These are phyloP conservation scores for Tuta absoluta DNA, from an alignment of 2,888 invertebrate genomes.

Conservation along the genomic window DNA sequence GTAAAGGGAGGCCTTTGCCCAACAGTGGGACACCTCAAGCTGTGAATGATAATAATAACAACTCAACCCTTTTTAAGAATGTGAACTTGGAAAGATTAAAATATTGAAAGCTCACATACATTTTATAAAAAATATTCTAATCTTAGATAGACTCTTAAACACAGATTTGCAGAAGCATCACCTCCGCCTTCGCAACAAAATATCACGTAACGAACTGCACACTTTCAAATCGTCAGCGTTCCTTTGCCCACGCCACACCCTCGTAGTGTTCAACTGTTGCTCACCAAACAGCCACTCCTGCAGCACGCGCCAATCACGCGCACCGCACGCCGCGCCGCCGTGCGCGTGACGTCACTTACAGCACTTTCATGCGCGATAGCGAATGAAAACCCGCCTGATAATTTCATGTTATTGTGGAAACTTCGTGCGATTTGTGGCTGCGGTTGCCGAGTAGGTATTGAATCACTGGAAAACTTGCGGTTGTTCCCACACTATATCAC, in stretches of 20 bases:
- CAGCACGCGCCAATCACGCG: slow-evolving; percentile 34
- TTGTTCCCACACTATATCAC: no score
- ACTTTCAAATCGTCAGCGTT: background rate
- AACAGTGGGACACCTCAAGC: no score
- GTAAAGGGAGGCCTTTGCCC: no score
- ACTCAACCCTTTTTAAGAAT: no score
- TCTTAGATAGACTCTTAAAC: no score
- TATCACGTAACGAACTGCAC: background rate
- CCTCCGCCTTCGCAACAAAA: background rate
- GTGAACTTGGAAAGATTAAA: no score
- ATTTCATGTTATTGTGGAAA: background rate
- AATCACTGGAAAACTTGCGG: no score
- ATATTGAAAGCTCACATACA: no score
- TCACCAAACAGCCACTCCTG: slow-evolving; percentile 24
- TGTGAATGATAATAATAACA: no score
- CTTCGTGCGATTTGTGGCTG: background rate
- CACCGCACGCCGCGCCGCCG: slow-evolving; percentile 37
- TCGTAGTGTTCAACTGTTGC: background rate
- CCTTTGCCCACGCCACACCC: slow-evolving; percentile 5
- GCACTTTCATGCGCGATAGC: slow-evolving; percentile 35
- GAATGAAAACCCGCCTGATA: slow-evolving; percentile 3
- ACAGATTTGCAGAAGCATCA: no score
- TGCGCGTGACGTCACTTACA: slow-evolving; percentile 43
- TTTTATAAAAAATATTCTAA: no score
- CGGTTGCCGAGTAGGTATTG: no score